Conservation (phyloP, 2,888 invertebrate species). For the Drosophila siamana region DNA sequence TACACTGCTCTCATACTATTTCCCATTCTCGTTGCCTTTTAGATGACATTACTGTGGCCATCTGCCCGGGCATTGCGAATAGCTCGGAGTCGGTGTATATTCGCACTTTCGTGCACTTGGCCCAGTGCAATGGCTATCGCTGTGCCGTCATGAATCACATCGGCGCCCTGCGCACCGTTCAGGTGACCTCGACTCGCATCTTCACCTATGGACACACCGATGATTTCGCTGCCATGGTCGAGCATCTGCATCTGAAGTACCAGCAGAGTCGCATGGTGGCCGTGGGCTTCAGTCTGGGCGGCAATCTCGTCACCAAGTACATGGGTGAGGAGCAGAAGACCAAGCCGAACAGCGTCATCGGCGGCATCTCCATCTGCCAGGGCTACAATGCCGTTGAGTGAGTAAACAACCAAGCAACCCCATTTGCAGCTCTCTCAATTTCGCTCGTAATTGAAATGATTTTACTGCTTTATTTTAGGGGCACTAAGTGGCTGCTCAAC, state of each 20-base stretch:
- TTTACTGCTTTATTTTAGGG: constrained; percentile 86
- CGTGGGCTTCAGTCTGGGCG: constrained; percentile 97
- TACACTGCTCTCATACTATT: neutral
- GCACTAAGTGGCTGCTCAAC: constrained; percentile 92
- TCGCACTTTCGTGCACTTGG: constrained; percentile 96
- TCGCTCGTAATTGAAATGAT: neutral
- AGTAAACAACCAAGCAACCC: constrained; percentile 84
- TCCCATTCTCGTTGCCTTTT: constrained; percentile 24
- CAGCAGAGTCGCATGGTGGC: constrained; percentile 92
- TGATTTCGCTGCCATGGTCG: constrained; percentile 94
- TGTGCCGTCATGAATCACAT: constrained; percentile 97
- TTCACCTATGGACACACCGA: constrained; percentile 97
- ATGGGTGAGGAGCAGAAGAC: constrained; percentile 91
- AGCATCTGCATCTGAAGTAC: constrained; percentile 90
- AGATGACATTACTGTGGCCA: constrained; percentile 95
- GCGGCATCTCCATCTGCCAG: constrained; percentile 96
- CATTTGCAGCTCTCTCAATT: too few species aligned
- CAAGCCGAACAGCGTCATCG: constrained; percentile 90
- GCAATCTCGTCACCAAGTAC: constrained; percentile 96
- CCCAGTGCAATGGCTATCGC: constrained; percentile 95
- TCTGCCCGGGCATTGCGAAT: constrained; percentile 97
- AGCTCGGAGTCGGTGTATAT: constrained; percentile 97
- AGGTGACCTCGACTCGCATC: constrained; percentile 94
- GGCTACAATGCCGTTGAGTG: constrained; percentile 96
- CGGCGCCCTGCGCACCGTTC: constrained; percentile 93